Percentiles rank a stretch among this genome's conserved stretches.
phyloP scores from a whole-genome alignment of 2,797 vertebrate species.

The Lateolabrax maculatus region DNA sequence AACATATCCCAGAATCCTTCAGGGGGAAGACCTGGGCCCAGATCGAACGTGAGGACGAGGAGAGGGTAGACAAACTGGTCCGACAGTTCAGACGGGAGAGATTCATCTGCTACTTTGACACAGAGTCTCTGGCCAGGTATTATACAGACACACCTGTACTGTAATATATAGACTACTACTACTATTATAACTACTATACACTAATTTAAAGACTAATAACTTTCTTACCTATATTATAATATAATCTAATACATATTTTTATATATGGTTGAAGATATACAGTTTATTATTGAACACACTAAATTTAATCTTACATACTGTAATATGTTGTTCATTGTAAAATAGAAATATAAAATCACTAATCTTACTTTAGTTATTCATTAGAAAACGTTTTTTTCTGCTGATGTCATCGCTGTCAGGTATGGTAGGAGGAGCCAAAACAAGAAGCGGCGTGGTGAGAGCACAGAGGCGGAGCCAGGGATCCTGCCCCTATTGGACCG shows the following conservation, averaged over 20 bases:
- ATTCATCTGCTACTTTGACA: slow-evolving; percentile 91
- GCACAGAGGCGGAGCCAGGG: slow-evolving; percentile 39
- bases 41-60: slow-evolving; percentile 91
- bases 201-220: too few species aligned
- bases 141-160: not conserved
- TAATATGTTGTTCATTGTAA: too few species aligned
- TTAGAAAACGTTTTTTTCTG: too few species aligned
- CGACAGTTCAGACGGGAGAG: slow-evolving; percentile 88
- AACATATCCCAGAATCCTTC: slow-evolving; percentile 90
- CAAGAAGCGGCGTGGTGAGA: slow-evolving; percentile 35
- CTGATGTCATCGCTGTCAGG: slow-evolving; percentile 57
- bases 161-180: not conserved
- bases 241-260: too few species aligned
- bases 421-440: slow-evolving; percentile 66
- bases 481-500: slow-evolving; percentile 76
- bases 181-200: too few species aligned
- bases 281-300: too few species aligned
- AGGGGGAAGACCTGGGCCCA: slow-evolving; percentile 92
- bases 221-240: too few species aligned
- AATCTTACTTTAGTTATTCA: too few species aligned
- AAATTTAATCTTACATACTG: too few species aligned
- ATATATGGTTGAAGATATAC: too few species aligned
- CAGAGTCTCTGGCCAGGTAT: slow-evolving; percentile 84
- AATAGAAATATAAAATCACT: too few species aligned
- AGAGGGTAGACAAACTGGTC: slow-evolving; percentile 89